These are phyloP conservation scores for Drosophila simulans DNA, from an alignment of 1,140 invertebrate species.

Conservation along the genomic window DNA sequence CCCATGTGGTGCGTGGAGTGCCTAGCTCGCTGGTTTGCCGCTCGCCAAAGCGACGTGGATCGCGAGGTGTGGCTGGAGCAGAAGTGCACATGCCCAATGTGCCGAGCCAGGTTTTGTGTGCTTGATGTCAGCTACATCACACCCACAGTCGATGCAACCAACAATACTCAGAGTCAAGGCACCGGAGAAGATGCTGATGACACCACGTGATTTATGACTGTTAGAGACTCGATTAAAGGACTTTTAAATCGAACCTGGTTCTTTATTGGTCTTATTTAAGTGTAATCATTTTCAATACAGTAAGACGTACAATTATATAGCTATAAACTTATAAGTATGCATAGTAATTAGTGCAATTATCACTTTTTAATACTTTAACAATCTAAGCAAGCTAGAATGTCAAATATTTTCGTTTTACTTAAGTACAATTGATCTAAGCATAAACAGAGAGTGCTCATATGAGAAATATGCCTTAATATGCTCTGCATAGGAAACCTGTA, in stretches of 20 bases:
- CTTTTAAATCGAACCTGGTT: conserved; percentile 54
- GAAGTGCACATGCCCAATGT: conserved; percentile 95
- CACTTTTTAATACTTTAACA: conserved; percentile 79
- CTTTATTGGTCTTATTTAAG: conserved; percentile 69
- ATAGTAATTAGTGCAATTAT: conserved; percentile 70
- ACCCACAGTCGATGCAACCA: conserved; percentile 3
- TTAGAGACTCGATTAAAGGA: conserved; percentile 18
- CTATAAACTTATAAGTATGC: conserved; percentile 55
- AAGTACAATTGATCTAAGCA: conserved; percentile 51
- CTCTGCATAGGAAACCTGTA: conserved; percentile 21
- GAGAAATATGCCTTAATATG: conserved; percentile 36
- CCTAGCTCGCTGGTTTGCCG: conserved; percentile 95
- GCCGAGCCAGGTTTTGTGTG: conserved; percentile 93
- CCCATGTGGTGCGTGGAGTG: conserved; percentile 96
- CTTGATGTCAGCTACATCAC: conserved; percentile 89
- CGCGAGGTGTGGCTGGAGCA: conserved; percentile 92
- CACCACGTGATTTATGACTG: conserved; percentile 48
- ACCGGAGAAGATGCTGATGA: conserved; percentile 16
- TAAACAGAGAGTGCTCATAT: conserved; percentile 14
- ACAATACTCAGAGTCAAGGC: neutral
- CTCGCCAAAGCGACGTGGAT: conserved; percentile 90
- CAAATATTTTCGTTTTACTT: conserved; percentile 57
- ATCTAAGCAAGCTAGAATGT: conserved; percentile 67
- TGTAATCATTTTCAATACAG: conserved; percentile 50
- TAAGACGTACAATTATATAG: conserved; percentile 52